Base-by-base conservation (phyloP, 1,140 invertebrate species). In the Rhopalosiphum maidis region DNA sequence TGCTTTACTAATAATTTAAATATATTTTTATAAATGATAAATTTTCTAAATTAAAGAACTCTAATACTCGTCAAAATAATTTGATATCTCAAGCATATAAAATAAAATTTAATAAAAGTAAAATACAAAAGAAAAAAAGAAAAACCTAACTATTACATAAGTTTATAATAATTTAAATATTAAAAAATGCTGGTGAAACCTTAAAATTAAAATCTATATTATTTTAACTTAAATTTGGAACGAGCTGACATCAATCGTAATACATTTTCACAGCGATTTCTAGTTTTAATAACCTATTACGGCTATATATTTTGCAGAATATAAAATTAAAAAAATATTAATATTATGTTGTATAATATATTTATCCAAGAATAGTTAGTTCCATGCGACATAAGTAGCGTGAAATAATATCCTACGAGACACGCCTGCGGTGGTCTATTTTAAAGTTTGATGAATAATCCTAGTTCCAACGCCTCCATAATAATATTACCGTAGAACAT, bases 391-490 rank as follows among this genome's bases (percentile, higher is more conserved):
- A 90, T 90, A 90, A 90, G 48, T 54, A 35, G 46, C n/a, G 35
- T 85, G 91, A 86, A 93, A 93, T 25, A 86, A 86, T 93, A 93
- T 93, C 48, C 91, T 7, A 85, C 82, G 18, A 48, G 91, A 55
- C 37, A 43, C 23, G 55, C 55, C 9, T 25, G 8, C 11, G 41
- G 43, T 55, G 82, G 91, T 93, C 91, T 93, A 93, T 93, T 93
- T 93, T 93, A 93, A 93, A 93, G 55, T 93, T 54, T 35, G 91
- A 93, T 85, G 91, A 93, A 93, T 86, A 93, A 85, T 86, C 91
- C 77, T 35, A 48, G 35, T 86, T 93, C n/a, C 25, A 51, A 86
- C 77, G 77, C 68, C 48, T 54, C 91, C 46, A 48, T 37, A 51
- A 85, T 85, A 85, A 93, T 92, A 85, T 54, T 54, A 55, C 91